phyloP scores from a whole-genome alignment of 1,140 invertebrate species.

The Mylabris phalerata region DNA sequence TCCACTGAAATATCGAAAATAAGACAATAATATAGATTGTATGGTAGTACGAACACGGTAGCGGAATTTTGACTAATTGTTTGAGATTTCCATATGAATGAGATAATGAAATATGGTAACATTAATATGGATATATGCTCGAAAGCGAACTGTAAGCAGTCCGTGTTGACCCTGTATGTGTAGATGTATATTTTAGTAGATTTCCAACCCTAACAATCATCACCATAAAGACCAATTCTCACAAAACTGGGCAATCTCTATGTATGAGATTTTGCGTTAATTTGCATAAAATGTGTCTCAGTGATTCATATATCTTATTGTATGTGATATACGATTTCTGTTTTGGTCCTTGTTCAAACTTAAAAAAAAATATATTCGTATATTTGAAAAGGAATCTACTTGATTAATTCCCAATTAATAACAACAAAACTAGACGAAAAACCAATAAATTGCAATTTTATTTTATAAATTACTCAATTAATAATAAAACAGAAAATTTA shows the following conservation, averaged over 20 bases:
- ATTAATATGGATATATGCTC: constrained; percentile 44
- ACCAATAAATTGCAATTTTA: no score
- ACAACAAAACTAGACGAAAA: no score
- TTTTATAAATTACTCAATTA: no score
- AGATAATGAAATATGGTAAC: constrained; percentile 46
- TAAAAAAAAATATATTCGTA: no score
- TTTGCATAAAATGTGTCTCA: constrained; percentile 45
- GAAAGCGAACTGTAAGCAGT: constrained; percentile 41
- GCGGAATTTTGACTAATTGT: constrained; percentile 44
- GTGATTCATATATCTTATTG: constrained; percentile 44
- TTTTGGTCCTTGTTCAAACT: not conserved
- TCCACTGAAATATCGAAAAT: no score
- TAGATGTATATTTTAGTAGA: constrained; percentile 5
- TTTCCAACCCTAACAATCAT: constrained; percentile 18
- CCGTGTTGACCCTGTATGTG: constrained; percentile 22
- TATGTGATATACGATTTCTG: constrained; percentile 39
- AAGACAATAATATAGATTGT: no score
- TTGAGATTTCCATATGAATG: constrained; percentile 45
- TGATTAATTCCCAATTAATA: no score
- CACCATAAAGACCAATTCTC: constrained; percentile 22
- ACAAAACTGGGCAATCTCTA: constrained; percentile 38
- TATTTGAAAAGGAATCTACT: no score
- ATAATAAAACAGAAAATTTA: no score
- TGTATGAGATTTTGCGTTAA: constrained; percentile 43
- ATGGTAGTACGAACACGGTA: not conserved